Evolutionary conservation across 2,888 invertebrate genomes (phyloP).

Genomic region (Noctua janthina): DNA sequence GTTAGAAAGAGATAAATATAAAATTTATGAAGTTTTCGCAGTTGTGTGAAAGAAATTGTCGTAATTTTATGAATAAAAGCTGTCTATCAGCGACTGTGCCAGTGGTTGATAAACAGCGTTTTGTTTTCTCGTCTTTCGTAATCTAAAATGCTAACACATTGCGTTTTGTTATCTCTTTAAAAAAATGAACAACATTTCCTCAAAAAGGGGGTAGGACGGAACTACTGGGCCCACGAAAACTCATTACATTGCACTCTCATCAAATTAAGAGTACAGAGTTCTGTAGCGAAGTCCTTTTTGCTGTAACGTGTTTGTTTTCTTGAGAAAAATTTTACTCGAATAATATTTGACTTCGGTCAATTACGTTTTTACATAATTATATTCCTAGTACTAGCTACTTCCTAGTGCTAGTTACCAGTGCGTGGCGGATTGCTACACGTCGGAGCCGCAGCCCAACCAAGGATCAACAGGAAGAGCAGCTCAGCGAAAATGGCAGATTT

Average conservation of each 20-base stretch:
- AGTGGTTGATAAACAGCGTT: background rate
- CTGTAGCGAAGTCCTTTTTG: no score
- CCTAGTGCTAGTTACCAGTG: no score
- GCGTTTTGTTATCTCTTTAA: background rate
- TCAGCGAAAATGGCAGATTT: no score
- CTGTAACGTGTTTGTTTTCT: background rate
- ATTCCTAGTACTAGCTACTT: no score
- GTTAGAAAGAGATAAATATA: background rate
- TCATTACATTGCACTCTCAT: background rate
- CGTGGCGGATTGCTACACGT: no score
- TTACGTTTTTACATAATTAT: no score
- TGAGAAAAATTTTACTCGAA: conserved; percentile 1
- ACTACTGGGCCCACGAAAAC: background rate
- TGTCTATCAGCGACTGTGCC: rapidly evolving
- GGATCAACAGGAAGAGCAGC: no score
- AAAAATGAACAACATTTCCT: background rate
- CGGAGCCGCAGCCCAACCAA: no score
- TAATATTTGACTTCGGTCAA: no score
- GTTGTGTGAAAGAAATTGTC: background rate
- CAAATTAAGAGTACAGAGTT: background rate
- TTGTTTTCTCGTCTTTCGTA: background rate
- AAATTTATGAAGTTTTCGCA: no score
- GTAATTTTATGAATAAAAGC: background rate
- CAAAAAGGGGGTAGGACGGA: background rate
- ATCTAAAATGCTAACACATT: no score